These are phyloP conservation scores for Clavelina lepadiformis DNA, from an alignment of 23 tunicate species.

Conservation along the genomic window DNA sequence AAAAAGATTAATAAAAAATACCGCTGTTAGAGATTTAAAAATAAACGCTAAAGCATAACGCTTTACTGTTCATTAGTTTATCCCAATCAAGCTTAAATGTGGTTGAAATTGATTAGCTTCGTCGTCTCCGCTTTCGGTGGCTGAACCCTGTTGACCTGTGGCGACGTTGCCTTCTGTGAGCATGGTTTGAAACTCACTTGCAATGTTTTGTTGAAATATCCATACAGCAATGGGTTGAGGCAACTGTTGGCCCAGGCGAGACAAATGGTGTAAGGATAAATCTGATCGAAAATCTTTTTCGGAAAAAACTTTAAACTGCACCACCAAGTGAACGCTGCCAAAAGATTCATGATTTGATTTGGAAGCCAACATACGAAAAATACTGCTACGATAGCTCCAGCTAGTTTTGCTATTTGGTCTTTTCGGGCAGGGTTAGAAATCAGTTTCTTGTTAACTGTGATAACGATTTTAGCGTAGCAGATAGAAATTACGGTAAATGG, in stretches of 20 bases:
- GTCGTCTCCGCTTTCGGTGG: too few relatives aligned
- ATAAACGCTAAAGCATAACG: too few relatives aligned
- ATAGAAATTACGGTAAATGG: slow-evolving; percentile 58
- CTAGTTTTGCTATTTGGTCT: slow-evolving; percentile 56
- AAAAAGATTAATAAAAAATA: too few relatives aligned
- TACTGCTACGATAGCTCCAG: slow-evolving; percentile 49
- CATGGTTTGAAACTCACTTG: slow-evolving; percentile 71
- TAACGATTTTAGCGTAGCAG: slow-evolving; percentile 59
- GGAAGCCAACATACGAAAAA: slow-evolving; percentile 86
- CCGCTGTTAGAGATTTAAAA: too few relatives aligned
- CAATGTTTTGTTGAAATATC: slow-evolving; percentile 55
- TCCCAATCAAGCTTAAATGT: too few relatives aligned
- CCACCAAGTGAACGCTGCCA: slow-evolving; percentile 68
- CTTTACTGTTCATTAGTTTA: too few relatives aligned
- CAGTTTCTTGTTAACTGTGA: slow-evolving; percentile 49
- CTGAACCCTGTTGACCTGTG: too few relatives aligned
- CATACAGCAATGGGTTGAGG: slow-evolving; percentile 78
- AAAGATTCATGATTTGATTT: slow-evolving; percentile 38
- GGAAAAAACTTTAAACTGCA: slow-evolving; percentile 43
- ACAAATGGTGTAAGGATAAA: slow-evolving; percentile 47
- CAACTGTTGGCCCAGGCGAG: slow-evolving; percentile 86
- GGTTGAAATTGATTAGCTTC: too few relatives aligned
- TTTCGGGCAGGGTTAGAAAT: slow-evolving; percentile 39
- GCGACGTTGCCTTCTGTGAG: too few relatives aligned
- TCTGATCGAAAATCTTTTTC: slow-evolving; percentile 22